Base-by-base conservation (phyloP, 2,888 invertebrate genomes). In the Stictocephala bisonia region DNA sequence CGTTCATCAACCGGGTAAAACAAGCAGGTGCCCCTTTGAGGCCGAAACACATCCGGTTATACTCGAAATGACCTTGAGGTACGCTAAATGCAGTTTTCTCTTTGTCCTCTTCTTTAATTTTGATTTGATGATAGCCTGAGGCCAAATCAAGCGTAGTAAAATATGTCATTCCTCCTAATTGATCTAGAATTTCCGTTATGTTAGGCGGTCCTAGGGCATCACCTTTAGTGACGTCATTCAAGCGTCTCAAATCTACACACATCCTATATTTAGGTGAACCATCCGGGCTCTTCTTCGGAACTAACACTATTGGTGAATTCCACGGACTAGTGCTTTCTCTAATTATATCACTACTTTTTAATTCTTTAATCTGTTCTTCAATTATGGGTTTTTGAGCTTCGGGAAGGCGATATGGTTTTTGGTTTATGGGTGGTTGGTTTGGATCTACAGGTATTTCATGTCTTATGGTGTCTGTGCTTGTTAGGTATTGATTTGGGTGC, bases 281-380 rank as follows among this genome's bases (percentile, higher is more conserved):
- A 35, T 74, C 72, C 0, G 72, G 29, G 9, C 51, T 80, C 56
- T 80, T 80, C 75, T 83, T 85, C 24, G 72, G 74, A 0, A 82
- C 81, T n/a, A 84, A 18, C 1, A 82, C 81, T 1, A 81, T 79
- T 0, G 83, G 83, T 3, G 79, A 76, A 13, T 79, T 73, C 81
- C 82, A 84, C 0, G 83, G 82, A 24, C 76, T 80, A 9, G 70
- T 74, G 9, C 78, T 80, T 15, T 51, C 75, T 70, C 69, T 66
- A 48, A 80, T 78, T 7, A 80, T 69, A 11, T 77, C 80, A 22
- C 73, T 48, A 7, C 78, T 50, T 20, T 80, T 24, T 77, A 82
- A 79, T 29, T 77, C 76, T 22, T 60, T 76, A 18, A 80, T 40
- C 56, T 81, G 77, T 3, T 29, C 24, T 13, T 58, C n/a, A 7